A percentile compares a stretch with the other conserved stretches of the same genome.
Conservation (phyloP, 2,888 invertebrate genomes). For the Lasiommata megera region DNA sequence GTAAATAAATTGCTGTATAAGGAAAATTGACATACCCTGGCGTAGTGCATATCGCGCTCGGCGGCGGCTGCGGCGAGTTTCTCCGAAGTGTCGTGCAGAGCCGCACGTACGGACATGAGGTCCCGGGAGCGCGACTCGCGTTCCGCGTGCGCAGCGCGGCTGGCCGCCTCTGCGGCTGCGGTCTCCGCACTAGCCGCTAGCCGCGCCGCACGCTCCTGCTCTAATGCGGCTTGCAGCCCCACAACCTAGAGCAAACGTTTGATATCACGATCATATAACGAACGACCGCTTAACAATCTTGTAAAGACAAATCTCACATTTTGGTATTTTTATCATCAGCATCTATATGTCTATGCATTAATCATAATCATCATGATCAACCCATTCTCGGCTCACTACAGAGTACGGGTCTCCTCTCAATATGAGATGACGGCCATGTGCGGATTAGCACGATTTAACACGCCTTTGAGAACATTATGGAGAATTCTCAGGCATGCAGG, state of each 20-base stretch:
- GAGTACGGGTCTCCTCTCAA: too few species aligned
- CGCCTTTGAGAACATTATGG: too few species aligned
- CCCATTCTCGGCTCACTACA: too few species aligned
- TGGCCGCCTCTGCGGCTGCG: conserved; percentile 73
- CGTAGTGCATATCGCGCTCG: conserved; percentile 69
- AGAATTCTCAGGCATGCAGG: too few species aligned
- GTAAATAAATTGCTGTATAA: too few species aligned
- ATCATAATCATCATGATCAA: too few species aligned
- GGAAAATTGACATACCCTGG: conserved; percentile 52
- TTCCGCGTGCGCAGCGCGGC: conserved; percentile 64
- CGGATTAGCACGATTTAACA: too few species aligned
- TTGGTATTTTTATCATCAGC: too few species aligned
- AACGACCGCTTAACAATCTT: background rate
- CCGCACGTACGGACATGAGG: conserved; percentile 59
- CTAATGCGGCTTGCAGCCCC: conserved; percentile 91
- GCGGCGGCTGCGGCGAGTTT: conserved; percentile 70
- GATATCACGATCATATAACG: background rate
- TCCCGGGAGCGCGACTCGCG: conserved; percentile 75
- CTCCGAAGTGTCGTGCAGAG: conserved; percentile 67
- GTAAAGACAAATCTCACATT: too few species aligned
- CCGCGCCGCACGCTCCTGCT: conserved; percentile 95
- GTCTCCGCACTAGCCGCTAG: conserved; percentile 91
- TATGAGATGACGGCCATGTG: too few species aligned
- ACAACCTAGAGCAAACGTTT: conserved; percentile 74
- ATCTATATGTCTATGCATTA: too few species aligned